phyloP scores from a whole-genome alignment of 2,888 invertebrate genomes.

The Aleiodes testaceus region DNA sequence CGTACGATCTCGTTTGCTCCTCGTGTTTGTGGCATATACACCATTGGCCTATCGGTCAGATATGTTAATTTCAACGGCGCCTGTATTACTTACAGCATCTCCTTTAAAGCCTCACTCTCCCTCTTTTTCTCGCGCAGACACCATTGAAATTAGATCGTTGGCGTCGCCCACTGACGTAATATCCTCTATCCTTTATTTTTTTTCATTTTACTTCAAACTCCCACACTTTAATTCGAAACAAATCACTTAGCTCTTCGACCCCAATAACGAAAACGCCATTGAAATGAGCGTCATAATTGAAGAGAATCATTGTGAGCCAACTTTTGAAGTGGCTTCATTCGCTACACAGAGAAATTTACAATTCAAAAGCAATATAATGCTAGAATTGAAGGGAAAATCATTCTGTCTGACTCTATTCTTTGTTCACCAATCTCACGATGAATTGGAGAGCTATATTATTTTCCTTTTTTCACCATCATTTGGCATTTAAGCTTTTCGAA shows the following conservation, averaged over 20 bases:
- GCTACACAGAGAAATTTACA: no score
- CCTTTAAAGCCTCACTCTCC: conserved; percentile 12
- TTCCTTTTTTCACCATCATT: no score
- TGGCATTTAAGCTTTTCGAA: no score
- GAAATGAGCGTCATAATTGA: neutral
- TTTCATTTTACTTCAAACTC: conserved; percentile 1
- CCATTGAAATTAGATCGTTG: conserved; percentile 34
- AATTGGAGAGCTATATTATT: no score
- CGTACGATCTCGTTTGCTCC: conserved; percentile 26
- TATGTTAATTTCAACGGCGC: conserved; percentile 68
- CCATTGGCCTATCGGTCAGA: conserved; percentile 61
- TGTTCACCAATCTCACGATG: no score
- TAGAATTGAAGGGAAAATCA: no score
- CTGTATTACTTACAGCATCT: conserved; percentile 55
- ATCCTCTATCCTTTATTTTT: conserved; percentile 25
- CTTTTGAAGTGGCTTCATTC: no score
- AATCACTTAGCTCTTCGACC: conserved; percentile 4
- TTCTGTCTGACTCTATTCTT: no score
- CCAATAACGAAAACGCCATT: conserved; percentile 16
- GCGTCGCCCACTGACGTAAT: conserved; percentile 32
- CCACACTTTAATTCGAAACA: neutral
- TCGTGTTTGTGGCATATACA: conserved; percentile 22
- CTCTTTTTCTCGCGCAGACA: neutral
- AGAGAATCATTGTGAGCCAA: neutral
- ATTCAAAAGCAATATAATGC: no score